phyloP scores from a whole-genome alignment of 2,797 vertebrate species.

The Acipenser ruthenus region DNA sequence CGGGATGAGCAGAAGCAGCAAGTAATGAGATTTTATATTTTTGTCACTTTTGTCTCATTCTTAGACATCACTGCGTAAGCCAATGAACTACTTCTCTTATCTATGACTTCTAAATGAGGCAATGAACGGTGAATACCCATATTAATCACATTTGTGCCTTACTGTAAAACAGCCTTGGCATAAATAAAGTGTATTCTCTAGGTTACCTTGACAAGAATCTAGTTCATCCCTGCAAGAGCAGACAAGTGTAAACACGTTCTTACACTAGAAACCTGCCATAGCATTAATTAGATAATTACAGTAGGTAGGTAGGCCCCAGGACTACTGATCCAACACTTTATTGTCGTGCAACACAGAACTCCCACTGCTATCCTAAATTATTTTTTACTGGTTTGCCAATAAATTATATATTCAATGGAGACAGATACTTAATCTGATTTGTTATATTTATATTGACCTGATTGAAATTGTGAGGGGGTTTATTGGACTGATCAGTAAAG shows the following conservation, averaged over 20 bases:
- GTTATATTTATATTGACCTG: neutral
- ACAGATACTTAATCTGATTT: conserved; percentile 13
- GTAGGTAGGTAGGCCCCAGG: neutral
- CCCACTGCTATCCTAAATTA: conserved; percentile 3
- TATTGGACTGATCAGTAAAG: too few relatives aligned
- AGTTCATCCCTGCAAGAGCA: neutral
- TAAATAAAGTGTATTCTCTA: neutral
- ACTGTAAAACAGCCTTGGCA: neutral
- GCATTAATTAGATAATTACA: neutral
- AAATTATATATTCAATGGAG: too few relatives aligned
- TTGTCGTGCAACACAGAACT: neutral
- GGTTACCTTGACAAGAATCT: neutral
- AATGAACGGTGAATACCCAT: neutral
- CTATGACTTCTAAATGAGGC: neutral
- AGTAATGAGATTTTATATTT: conserved; percentile 18
- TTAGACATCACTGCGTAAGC: conserved; percentile 5
- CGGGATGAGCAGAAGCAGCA: conserved; percentile 6
- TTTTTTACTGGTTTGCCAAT: too few relatives aligned
- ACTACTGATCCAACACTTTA: neutral
- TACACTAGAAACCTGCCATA: neutral
- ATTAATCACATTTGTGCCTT: neutral
- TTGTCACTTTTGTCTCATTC: conserved; percentile 22
- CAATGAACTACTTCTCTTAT: neutral
- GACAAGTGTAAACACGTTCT: neutral
- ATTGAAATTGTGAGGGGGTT: neutral